Conservation (phyloP, 2,888 invertebrate genomes). For the Beris morrisii region DNA sequence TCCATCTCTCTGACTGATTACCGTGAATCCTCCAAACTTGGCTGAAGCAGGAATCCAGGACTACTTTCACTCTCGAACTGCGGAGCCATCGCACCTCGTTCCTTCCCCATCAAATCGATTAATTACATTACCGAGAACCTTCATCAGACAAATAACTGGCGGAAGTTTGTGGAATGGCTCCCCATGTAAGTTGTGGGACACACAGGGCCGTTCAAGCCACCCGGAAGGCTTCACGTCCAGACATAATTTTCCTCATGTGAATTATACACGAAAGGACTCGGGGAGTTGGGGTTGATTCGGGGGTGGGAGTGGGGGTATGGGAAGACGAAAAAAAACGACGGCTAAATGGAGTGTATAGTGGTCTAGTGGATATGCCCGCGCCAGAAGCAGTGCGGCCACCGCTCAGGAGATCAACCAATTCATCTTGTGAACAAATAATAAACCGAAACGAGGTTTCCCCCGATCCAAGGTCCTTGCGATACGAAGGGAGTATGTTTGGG, state of each 20-base stretch:
- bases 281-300: neutral
- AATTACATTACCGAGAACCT: constrained; percentile 36
- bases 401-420: constrained; percentile 33
- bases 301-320: neutral
- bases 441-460: constrained; percentile 1
- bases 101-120: constrained; percentile 34
- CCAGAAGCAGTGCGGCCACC: neutral
- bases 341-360: constrained; percentile 32
- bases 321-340: constrained; percentile 7
- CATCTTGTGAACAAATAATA: constrained; percentile 35
- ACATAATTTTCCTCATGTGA: constrained; percentile 22
- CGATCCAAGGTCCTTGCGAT: neutral
- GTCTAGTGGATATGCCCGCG: neutral
- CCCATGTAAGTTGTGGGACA: neutral
- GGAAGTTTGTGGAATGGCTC: constrained; percentile 20
- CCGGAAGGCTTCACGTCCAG: neutral
- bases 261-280: constrained; percentile 7
- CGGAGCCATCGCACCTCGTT: constrained; percentile 5
- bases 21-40: constrained; percentile 22
- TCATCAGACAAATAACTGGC: constrained; percentile 30
- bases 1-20: constrained; percentile 34
- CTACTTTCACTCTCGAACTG: constrained; percentile 2
- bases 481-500: neutral
- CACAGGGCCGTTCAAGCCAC: neutral
- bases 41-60: neutral